Percentiles rank a stretch among this genome's conserved stretches.
These are phyloP conservation scores for Puntigrus tetrazona DNA, from an alignment of 2,113 vertebrate genomes.

Conservation along the genomic window DNA sequence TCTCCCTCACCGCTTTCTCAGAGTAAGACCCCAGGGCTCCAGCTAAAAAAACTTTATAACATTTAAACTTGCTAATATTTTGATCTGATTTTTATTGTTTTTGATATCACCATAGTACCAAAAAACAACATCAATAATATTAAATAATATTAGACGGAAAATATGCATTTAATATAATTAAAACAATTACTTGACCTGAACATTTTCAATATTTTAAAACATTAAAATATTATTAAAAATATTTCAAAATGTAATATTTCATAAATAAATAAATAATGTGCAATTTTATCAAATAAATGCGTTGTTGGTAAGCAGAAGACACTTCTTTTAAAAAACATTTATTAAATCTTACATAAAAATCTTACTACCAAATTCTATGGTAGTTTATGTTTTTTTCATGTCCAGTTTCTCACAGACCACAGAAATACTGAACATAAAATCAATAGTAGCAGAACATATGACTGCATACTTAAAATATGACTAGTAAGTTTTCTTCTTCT, in stretches of 20 bases:
- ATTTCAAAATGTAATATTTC: not conserved
- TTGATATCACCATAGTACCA: not conserved
- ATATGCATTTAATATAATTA: not conserved
- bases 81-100: not conserved
- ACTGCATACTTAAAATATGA: not conserved
- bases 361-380: not conserved
- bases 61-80: not conserved
- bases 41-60: not conserved
- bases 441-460: not conserved
- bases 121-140: not conserved
- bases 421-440: not conserved
- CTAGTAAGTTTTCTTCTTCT: not conserved
- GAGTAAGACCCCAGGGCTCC: constrained; percentile 58
- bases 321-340: not conserved
- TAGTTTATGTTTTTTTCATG: not conserved
- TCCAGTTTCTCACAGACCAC: not conserved
- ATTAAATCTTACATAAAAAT: not conserved
- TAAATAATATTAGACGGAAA: not conserved
- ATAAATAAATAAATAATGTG: too few species aligned
- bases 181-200: not conserved
- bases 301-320: not conserved
- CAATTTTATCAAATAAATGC: not conserved
- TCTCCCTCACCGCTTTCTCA: constrained; percentile 77
- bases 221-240: not conserved
- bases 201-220: not conserved